These are phyloP conservation scores for Oceanites oceanicus DNA, from an alignment of 2,113 vertebrate species.

Conservation along the genomic window DNA sequence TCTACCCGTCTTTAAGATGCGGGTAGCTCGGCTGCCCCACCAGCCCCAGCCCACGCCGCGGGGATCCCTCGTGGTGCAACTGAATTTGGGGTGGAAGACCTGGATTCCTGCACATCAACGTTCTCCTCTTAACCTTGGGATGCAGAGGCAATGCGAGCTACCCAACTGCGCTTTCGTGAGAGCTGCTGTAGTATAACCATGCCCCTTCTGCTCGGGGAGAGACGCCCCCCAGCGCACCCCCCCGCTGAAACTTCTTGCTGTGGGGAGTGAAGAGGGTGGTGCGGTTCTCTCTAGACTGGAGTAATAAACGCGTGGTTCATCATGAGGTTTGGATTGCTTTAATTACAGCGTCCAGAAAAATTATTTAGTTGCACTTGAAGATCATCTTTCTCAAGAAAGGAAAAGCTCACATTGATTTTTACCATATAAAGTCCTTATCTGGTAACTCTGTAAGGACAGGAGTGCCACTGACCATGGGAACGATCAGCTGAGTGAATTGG, in stretches of 20 bases:
- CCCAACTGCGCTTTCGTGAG: neutral
- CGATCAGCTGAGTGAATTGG: neutral
- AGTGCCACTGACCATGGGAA: neutral
- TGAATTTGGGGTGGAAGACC: neutral
- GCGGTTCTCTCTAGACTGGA: neutral
- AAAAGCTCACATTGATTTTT: neutral
- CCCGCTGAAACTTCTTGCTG: too few relatives aligned
- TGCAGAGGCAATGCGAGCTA: neutral
- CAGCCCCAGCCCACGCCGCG: rapidly evolving
- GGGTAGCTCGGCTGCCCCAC: neutral
- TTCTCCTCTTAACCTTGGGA: neutral
- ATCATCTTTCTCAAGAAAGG: neutral
- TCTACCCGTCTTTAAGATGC: too few relatives aligned
- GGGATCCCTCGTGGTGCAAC: neutral
- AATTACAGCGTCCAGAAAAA: neutral
- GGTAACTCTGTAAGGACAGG: neutral
- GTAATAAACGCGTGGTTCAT: rapidly evolving
- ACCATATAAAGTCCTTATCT: neutral
- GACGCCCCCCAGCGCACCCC: neutral
- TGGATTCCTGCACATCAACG: too few relatives aligned
- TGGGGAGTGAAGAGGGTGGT: neutral
- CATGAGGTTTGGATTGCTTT: neutral
- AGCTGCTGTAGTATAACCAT: rapidly evolving
- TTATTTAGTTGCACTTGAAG: neutral
- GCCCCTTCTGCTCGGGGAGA: neutral